A percentile compares a stretch with the other conserved stretches of the same genome.
phyloP scores from a whole-genome alignment of 2,797 vertebrate species.

The Loriculus beryllinus region DNA sequence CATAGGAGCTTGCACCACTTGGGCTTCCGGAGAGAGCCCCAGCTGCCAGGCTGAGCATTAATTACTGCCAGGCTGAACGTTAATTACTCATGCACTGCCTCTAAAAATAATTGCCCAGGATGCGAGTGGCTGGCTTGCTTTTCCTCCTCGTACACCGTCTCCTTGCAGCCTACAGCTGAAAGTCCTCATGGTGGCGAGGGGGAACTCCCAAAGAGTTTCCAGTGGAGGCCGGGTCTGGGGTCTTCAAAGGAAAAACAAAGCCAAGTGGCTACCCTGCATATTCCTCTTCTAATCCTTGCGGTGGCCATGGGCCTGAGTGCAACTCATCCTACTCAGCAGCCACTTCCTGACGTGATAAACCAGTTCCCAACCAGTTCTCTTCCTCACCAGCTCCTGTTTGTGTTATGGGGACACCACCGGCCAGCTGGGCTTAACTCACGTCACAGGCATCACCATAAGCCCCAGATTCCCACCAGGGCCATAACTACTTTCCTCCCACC shows the following conservation, averaged over 20 bases:
- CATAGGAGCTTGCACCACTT: not conserved
- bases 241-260: not conserved
- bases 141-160: accelerated
- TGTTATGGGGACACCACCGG: accelerated
- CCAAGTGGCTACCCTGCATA: accelerated
- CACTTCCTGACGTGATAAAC: not conserved
- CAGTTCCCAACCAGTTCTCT: not conserved
- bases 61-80: not conserved
- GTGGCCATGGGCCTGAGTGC: not conserved
- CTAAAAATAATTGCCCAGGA: not conserved
- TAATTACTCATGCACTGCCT: not conserved
- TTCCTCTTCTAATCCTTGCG: accelerated
- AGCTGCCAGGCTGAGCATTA: not conserved
- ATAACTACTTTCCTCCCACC: not conserved
- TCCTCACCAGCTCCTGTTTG: not conserved
- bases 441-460: not conserved
- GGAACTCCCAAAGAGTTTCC: not conserved
- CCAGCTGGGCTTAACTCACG: not conserved
- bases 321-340: accelerated
- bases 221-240: not conserved
- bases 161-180: not conserved
- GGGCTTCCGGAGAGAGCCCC: not conserved
- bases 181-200: accelerated
- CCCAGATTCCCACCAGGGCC: not conserved
- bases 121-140: not conserved